A percentile compares a stretch with the other conserved stretches of the same genome.
phyloP scores from a whole-genome alignment of 1,140 invertebrate species.

The Euwallacea similis region DNA sequence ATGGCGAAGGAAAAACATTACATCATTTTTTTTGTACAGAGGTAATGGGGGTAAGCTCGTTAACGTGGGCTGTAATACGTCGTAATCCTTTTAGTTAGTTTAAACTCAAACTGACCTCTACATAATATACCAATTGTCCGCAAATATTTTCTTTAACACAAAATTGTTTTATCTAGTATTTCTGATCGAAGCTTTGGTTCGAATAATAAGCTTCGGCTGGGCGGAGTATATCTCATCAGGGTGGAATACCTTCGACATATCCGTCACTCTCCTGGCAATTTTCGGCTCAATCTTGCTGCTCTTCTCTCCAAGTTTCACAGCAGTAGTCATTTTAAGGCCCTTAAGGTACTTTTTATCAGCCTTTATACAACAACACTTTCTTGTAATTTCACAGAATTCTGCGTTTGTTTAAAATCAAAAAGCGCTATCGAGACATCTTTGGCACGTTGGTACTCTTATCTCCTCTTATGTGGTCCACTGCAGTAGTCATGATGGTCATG shows the following conservation, averaged over 20 bases:
- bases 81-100: not conserved
- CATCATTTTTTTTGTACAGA: not conserved
- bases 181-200: constrained; percentile 71
- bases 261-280: constrained; percentile 70
- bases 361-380: not conserved
- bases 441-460: constrained; percentile 83
- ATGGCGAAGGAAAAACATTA: not conserved
- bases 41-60: no score
- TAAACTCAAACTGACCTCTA: no score
- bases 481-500: constrained; percentile 81
- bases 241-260: constrained; percentile 86
- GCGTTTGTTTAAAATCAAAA: constrained; percentile 79
- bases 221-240: constrained; percentile 74
- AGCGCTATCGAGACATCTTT: constrained; percentile 85
- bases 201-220: constrained; percentile 74
- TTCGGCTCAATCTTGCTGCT: constrained; percentile 67
- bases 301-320: constrained; percentile 68
- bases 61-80: not conserved
- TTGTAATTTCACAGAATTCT: constrained; percentile 57
- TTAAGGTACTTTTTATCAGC: constrained; percentile 49
- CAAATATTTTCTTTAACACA: no score
- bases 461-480: constrained; percentile 75
- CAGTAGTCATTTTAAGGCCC: constrained; percentile 74
- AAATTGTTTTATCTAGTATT: constrained; percentile 65
- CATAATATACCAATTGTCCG: no score